phyloP scores from a whole-genome alignment of 2,113 vertebrate genomes.

The Seriola quinqueradiata region DNA sequence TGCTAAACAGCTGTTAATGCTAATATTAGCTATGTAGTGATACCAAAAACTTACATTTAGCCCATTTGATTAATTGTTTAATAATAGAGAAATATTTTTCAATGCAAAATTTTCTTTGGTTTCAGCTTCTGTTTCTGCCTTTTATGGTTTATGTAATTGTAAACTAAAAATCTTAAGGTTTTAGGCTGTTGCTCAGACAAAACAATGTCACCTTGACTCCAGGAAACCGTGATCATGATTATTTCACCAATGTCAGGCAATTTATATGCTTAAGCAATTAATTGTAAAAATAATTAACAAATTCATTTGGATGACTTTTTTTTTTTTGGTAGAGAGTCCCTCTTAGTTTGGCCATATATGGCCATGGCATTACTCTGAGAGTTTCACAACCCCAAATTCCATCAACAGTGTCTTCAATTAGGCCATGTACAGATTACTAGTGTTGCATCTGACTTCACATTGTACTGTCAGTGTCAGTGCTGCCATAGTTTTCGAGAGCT shows the following conservation, averaged over 20 bases:
- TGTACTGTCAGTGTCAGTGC: background rate
- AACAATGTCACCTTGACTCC: background rate
- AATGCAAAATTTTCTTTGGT: background rate
- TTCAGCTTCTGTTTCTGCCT: background rate
- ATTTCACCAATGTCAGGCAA: background rate
- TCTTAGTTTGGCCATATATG: background rate
- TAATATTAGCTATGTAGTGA: no score
- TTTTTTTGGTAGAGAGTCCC: no score
- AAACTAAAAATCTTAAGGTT: background rate
- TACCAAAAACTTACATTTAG: no score
- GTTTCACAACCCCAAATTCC: constrained; percentile 5
- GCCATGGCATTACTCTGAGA: no score
- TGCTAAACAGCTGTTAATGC: no score
- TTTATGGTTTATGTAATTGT: background rate
- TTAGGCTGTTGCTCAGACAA: background rate
- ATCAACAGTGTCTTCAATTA: constrained; percentile 1
- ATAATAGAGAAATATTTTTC: no score
- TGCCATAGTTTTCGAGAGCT: background rate
- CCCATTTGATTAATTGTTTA: background rate
- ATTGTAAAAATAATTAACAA: no score
- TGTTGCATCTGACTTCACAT: background rate
- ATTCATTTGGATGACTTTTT: no score
- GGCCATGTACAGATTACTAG: background rate
- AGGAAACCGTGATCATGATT: background rate
- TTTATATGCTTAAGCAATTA: no score